Evolutionary conservation across 2,888 invertebrate species (phyloP).

Genomic region (Leptinotarsa rubiginosa): DNA sequence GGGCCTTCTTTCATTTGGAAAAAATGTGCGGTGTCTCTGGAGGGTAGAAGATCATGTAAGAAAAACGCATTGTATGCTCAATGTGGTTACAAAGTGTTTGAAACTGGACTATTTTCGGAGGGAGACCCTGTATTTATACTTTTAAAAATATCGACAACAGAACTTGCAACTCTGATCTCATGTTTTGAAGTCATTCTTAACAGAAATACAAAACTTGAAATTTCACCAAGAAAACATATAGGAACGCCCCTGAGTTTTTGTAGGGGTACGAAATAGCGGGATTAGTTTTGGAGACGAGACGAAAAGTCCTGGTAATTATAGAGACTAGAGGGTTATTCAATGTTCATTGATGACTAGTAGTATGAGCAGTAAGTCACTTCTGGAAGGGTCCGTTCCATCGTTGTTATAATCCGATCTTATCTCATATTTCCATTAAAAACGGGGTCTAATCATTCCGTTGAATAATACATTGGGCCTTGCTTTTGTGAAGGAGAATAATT

Average conservation of each 20-base stretch:
- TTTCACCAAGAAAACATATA: neutral
- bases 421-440: slow-evolving; percentile 59
- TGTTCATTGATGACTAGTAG: slow-evolving; percentile 64
- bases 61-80: too few species aligned
- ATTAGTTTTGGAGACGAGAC: slow-evolving; percentile 60
- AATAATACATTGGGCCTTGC: slow-evolving; percentile 34
- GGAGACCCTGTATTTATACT: too few species aligned
- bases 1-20: too few species aligned
- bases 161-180: too few species aligned
- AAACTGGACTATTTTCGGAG: too few species aligned
- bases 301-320: slow-evolving; percentile 64
- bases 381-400: slow-evolving; percentile 45
- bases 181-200: too few species aligned
- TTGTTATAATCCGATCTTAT: slow-evolving; percentile 63
- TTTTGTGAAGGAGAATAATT: slow-evolving; percentile 23
- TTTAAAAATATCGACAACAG: too few species aligned
- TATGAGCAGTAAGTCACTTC: slow-evolving; percentile 50
- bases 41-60: too few species aligned
- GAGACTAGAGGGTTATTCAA: slow-evolving; percentile 64
- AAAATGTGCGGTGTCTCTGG: too few species aligned
- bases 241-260: slow-evolving; percentile 37
- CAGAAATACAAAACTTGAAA: too few species aligned
- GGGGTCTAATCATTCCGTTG: slow-evolving; percentile 33
- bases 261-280: slow-evolving; percentile 61
- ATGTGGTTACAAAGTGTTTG: too few species aligned